Base-by-base conservation (phyloP, 2,113 vertebrate species). In the Zosterops hypoxanthus region DNA sequence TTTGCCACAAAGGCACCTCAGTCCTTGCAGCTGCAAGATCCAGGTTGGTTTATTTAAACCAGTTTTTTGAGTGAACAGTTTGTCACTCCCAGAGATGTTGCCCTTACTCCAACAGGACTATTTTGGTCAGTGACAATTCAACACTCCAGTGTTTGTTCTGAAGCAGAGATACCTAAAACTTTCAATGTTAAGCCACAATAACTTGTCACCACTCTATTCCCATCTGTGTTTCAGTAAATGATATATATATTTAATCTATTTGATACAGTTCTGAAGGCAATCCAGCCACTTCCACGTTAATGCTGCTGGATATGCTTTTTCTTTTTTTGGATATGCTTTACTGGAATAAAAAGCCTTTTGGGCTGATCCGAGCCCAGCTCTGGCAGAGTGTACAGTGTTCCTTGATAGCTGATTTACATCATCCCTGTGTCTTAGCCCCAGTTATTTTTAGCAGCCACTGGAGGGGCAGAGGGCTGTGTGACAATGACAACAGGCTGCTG, bases 351-450 rank as follows among this genome's bases (percentile, higher is more conserved):
- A 86, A 65, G 21, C 61, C 86, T 89, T 93, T 88, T 92, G 88
- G 80, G 46, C 61, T 79, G 60, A 78, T 88, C 56, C 80, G 95
- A 88, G 57, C 64, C 49, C 61, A 93, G 76, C 82, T 17, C 65
- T 95, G 57, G 93, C 76, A 93, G 29, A 82, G 78, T 39, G 75
- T 79, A 91, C 33, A 46, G 69, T 86, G 92, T 88, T 96, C 90
- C 94, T 86, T 96, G 92, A 94, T 76, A 96, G 95, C 82, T 86
- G 72, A 75, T 94, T 94, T 76, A 78, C 82, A 90, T 93, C 94
- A 94, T 22, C 84, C 68, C 50, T 22, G 5, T 49, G 89, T 79
- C 90, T 93, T 24, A 57, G 90, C 23, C 41, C 82, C 46, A 64
- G 84, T 13, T 94, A 94, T 88, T 96, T 95, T 96, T 88, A 95